Evolutionary conservation across 2,797 vertebrate genomes (phyloP), one percentile per base, ranked within the genome.

Genomic region (Malurus leucopterus): DNA sequence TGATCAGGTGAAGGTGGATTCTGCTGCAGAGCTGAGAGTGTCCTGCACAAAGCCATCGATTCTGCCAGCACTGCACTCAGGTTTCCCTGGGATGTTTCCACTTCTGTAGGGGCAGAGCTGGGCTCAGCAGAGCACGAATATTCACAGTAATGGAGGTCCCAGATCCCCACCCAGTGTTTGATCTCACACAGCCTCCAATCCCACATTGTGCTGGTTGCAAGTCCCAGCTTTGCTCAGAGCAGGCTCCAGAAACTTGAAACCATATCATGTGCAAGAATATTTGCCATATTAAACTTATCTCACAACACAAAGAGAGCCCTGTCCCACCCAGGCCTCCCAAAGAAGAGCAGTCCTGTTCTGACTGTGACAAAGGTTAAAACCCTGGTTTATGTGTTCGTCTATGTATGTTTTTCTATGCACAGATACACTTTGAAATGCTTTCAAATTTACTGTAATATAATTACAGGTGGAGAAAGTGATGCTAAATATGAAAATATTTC

Each of bases 211-310:
- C 10, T 23, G 26, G 41, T 24, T 49, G 8, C 26, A 18, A 15
- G 7, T 16, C 34, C 18, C n/a, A 70, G n/a, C 5, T 50, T 49
- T 41, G 38, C 53, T 76, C 72, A 26, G 12, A 57, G 9, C 23
- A 34, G 14, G 61, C 14, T 40, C 38, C 27, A 47, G 61, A 53
- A 40, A 27, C 65, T 17, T 53, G n/a, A 59, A 79, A 26, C 15
- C 3, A 0, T 4, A 11, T 4, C 3, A 34, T 0, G 11, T 16
- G 27, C 18, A 40, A 69, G 29, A 59, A 71, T 5, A 41, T 17
- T 17, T 29, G 16, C 3, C 1, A 7, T 20, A 54, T 22, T 24
- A 15, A 12, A 12, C 6, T 4, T 53, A 78, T 82, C n/a, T 64
- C 13, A 20, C 3, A 27, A 4, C 21, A 30, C n/a, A 34, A 40